Percentiles rank a stretch among this genome's conserved stretches.
These are phyloP conservation scores for Uromys caudimaculatus DNA, from an alignment of 2,797 vertebrate species.

Conservation along the genomic window DNA sequence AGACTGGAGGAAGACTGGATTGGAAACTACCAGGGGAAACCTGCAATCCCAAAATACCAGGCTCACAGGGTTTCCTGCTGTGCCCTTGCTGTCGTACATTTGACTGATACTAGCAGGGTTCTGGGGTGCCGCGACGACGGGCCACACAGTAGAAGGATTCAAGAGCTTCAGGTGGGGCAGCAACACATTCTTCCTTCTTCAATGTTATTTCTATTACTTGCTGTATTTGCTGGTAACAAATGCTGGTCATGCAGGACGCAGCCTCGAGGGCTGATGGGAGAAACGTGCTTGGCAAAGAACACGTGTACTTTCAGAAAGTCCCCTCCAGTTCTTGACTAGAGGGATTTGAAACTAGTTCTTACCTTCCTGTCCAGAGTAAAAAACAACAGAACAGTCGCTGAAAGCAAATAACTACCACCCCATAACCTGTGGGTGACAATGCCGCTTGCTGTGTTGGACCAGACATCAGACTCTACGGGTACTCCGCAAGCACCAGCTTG, in stretches of 20 bases:
- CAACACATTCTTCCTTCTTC: background rate
- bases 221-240: background rate
- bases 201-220: no score
- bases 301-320: background rate
- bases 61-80: background rate
- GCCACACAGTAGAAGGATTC: no score
- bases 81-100: no score
- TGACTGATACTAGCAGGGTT: background rate
- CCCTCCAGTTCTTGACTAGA: background rate
- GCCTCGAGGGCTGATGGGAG: background rate
- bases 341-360: background rate
- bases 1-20: background rate
- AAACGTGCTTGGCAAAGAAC: background rate
- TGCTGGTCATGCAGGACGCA: background rate
- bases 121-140: background rate
- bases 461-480: background rate
- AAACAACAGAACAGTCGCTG: background rate
- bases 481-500: background rate
- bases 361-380: no score
- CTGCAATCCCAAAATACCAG: background rate
- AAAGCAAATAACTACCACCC: background rate
- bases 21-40: background rate
- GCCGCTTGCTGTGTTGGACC: background rate
- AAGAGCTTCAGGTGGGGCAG: background rate
- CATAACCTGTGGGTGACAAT: no score